Percentiles rank a stretch among this genome's conserved stretches.
Conservation (phyloP, 2,888 invertebrate genomes). For the Hecatera dysodea region DNA sequence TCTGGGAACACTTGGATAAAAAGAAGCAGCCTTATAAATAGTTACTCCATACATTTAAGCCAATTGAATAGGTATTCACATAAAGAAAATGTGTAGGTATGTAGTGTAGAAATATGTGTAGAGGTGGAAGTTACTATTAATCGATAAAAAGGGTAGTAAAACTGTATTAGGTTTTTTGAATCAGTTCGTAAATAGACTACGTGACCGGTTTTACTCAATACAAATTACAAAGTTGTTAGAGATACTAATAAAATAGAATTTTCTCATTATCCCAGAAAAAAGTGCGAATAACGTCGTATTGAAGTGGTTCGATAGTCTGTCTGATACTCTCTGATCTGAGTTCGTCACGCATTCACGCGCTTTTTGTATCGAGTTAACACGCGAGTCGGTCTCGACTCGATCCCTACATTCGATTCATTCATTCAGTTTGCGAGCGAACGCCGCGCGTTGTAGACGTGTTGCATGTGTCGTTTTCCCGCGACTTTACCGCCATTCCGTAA, state of each 20-base stretch:
- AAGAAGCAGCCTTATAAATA: too few relatives aligned
- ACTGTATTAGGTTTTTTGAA: constrained; percentile 33
- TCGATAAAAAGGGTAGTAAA: constrained; percentile 36
- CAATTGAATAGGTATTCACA: too few relatives aligned
- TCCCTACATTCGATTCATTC: constrained; percentile 64
- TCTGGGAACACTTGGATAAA: too few relatives aligned
- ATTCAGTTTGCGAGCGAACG: constrained; percentile 81
- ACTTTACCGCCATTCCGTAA: constrained; percentile 74
- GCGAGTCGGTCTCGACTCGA: constrained; percentile 48
- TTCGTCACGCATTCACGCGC: constrained; percentile 57
- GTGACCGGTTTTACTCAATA: constrained; percentile 49
- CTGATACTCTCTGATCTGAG: too few relatives aligned
- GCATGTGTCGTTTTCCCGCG: constrained; percentile 56
- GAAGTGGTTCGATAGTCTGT: constrained; percentile 25
- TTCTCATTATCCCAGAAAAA: constrained; percentile 37
- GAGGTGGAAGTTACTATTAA: constrained; percentile 15
- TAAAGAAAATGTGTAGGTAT: too few relatives aligned
- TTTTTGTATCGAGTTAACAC: constrained; percentile 55
- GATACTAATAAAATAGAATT: constrained; percentile 47
- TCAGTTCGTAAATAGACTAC: constrained; percentile 43
- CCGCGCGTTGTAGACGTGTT: constrained; percentile 67
- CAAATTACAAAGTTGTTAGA: constrained; percentile 43
- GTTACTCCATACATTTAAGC: too few relatives aligned
- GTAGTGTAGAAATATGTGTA: constrained; percentile 3
- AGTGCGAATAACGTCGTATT: constrained; percentile 17